phyloP scores from a whole-genome alignment of 92 coral and sea anemone genomes.

The Zoanthus sansibaricus region DNA sequence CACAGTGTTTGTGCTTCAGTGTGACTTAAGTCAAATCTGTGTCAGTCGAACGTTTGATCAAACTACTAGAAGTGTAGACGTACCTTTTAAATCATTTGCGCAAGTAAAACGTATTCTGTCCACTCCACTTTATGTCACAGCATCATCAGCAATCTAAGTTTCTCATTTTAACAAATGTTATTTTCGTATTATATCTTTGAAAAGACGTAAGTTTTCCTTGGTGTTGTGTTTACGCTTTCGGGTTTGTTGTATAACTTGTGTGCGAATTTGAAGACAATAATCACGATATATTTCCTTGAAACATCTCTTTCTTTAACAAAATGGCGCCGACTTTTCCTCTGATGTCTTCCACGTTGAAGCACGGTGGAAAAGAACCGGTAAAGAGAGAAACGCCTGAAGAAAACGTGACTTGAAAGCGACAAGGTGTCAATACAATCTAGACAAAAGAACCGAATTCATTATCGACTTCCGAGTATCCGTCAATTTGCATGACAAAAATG shows the following conservation, averaged over 20 bases:
- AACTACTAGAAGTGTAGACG: not conserved
- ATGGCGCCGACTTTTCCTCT: not conserved
- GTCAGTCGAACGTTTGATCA: not conserved
- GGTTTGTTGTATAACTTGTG: not conserved
- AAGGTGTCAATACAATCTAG: not conserved
- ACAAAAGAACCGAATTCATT: conserved; percentile 9
- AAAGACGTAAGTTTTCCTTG: not conserved
- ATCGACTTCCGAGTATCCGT: not conserved
- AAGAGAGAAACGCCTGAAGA: not conserved
- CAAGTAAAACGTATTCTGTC: not conserved
- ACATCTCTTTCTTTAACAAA: not conserved
- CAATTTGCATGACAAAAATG: not conserved
- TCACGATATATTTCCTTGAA: not conserved
- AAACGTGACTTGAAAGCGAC: not conserved
- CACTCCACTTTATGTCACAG: not conserved
- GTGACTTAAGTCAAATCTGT: not conserved
- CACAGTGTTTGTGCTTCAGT: not conserved
- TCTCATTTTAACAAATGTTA: not conserved
- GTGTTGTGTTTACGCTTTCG: not conserved
- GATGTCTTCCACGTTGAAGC: not conserved
- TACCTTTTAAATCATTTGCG: not conserved
- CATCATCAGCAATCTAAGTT: not conserved
- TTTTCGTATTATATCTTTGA: not conserved
- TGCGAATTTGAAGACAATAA: not conserved
- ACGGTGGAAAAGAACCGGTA: not conserved